Evolutionary conservation across 2,797 vertebrate species (phyloP), one percentile per base, ranked within the genome.

Genomic region (Eremophila alpestris): DNA sequence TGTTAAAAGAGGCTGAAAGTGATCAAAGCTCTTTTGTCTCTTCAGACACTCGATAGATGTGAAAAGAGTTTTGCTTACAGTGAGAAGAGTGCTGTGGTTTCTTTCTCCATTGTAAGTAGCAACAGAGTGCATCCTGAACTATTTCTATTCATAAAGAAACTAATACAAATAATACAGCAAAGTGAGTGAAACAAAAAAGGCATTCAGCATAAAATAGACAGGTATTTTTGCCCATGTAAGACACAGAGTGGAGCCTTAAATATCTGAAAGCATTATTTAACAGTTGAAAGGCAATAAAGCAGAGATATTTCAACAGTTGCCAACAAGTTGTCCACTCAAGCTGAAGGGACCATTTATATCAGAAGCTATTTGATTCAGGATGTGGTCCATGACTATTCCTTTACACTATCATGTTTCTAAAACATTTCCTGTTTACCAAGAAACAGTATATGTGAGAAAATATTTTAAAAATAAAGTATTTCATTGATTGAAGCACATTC

Each of bases 21-120:
- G 93, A 97, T 96, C 91, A 96, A 96, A 96, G 91, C 95, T 91
- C 94, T 96, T 97, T 97, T 90, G 90, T 95, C 91, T 95, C 29
- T 45, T 84, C 69, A 93, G 95, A 95, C 81, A 87, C 90, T 96
- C 79, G 24, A 94, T 95, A 94, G 95, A 97, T 86, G 83, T 85
- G 82, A 91, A 93, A 80, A 63, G 63, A 85, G 17, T 52, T 93
- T 87, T 95, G 83, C 77, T 93, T 91, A 78, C 58, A 89, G 59
- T 69, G 62, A 95, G 94, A 83, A 96, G 49, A 30, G 54, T 56
- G 74, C 82, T 95, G 92, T 94, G 90, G 69, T 94, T 97, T 96
- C 83, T 91, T 89, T 94, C 46, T 96, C 77, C 67, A 73, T 88
- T 91, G 51, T 68, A 95, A 89, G 86, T 27, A 60, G 78, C 36